phyloP scores from a whole-genome alignment of 2,797 vertebrate genomes.

The Bufotes viridis region DNA sequence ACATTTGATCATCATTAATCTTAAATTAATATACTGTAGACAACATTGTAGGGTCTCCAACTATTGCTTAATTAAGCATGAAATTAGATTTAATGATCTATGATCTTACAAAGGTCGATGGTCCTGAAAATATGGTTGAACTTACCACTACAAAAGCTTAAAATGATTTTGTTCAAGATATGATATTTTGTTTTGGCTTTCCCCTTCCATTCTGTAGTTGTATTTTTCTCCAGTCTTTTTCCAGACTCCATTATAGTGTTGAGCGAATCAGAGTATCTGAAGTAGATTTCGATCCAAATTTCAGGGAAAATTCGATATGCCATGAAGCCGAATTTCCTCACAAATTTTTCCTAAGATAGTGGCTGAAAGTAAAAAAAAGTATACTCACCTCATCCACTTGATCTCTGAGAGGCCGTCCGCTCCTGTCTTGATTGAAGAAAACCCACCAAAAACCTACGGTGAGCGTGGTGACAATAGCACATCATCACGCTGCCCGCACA shows the following conservation, averaged over 20 bases:
- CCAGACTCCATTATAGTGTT: not conserved
- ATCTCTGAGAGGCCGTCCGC: too few species aligned
- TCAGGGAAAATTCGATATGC: too few species aligned
- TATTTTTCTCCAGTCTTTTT: not conserved
- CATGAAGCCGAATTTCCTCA: too few species aligned
- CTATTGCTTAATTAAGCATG: not conserved
- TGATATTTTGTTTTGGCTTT: not conserved
- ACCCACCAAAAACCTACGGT: too few species aligned
- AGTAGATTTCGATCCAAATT: too few species aligned
- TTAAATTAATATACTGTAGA: not conserved
- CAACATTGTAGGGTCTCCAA: not conserved
- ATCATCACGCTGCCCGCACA: too few species aligned
- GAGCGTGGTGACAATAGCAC: too few species aligned
- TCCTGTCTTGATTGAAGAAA: too few species aligned
- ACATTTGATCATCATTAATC: not conserved
- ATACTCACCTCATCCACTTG: too few species aligned
- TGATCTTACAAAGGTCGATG: not conserved
- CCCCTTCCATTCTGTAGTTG: not conserved
- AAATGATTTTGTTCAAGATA: not conserved
- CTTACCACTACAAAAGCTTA: not conserved
- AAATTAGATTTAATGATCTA: conserved; percentile 2
- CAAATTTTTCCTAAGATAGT: too few species aligned
- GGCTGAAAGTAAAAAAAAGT: too few species aligned
- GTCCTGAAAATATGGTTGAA: not conserved
- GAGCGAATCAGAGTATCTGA: too few species aligned